Base-by-base conservation (phyloP, 1,140 invertebrate species). In the Drosophila varians region DNA sequence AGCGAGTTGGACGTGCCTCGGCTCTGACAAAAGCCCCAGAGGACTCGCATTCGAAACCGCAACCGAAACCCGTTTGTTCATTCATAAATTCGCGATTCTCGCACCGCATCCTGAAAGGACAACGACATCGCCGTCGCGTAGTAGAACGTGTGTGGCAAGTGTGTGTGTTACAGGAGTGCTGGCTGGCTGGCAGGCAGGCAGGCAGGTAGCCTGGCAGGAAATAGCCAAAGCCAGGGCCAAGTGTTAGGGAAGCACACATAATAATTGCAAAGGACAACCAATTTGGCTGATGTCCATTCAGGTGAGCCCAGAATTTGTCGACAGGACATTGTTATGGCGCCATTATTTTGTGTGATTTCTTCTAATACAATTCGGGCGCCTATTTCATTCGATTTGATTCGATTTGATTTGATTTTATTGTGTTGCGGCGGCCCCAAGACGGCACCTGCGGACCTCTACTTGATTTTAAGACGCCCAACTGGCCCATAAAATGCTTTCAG, bases 311-410 rank as follows among this genome's bases (percentile, higher is more conserved):
- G 52, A 77, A 87, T 82, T 87, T 87, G 82, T 74, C 58, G 45
- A 56, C 57, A 73, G 64, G 60, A 52, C 61, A 83, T 83, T 80
- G 77, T 77, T 77, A 83, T 69, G 78, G 74, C 55, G 52, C 68
- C 73, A 82, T 66, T 77, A 80, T 72, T 62, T 54, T 66, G 23
- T 62, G 60, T 62, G 47, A 57, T 65, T 54, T 66, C 47, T 38
- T 23, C 45, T 66, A 82, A 86, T 82, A 77, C 64, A 74, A 86
- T 86, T 86, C 82, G 77, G 42, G 28, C 42, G 75, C 75, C 75
- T 72, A 87, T 82, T 77, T 74, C 55, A 82, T 86, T 86, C 71
- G 80, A 83, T 83, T 83, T 86, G 70, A 43, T 71, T 74, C 78
- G 58, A 43, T 84, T 84, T 78, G 55, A 60, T 57, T 58, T 74